Evolutionary conservation across 2,113 vertebrate species (phyloP).

Genomic region (Megaceryle maxima): DNA sequence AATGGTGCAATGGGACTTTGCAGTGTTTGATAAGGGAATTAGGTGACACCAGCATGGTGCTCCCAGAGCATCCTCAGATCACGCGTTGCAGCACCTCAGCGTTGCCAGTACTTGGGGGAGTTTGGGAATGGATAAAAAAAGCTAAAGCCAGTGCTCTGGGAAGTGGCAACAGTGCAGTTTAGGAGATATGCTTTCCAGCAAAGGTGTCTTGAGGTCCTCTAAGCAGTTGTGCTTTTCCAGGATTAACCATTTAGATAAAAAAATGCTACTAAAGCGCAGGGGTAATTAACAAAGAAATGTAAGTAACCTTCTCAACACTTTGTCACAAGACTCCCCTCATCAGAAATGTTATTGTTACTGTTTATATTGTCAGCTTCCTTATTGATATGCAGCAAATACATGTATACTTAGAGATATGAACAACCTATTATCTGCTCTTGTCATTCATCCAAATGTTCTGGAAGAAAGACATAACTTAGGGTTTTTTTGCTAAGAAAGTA

Average conservation of each 20-base stretch:
- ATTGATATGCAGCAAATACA: background rate
- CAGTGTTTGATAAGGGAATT: background rate
- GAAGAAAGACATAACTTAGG: background rate
- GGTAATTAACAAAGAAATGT: background rate
- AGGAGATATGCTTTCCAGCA: background rate
- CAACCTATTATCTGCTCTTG: background rate
- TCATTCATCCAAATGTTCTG: conserved; percentile 6
- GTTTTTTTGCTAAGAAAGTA: background rate
- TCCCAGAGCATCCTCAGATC: background rate
- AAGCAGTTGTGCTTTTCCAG: background rate
- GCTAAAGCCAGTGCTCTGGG: background rate
- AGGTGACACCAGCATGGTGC: accelerated
- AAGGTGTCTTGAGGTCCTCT: accelerated
- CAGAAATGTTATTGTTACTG: background rate
- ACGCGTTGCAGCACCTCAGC: accelerated
- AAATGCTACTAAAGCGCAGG: background rate
- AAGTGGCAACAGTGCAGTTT: background rate
- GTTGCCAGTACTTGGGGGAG: background rate
- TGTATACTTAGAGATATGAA: background rate
- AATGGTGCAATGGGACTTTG: background rate
- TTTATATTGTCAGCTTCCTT: background rate
- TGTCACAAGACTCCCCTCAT: background rate
- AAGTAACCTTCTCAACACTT: background rate
- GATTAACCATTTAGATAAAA: background rate
- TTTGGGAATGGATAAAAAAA: background rate